These are phyloP conservation scores for Morone saxatilis DNA, from an alignment of 2,113 vertebrate species.

Conservation along the genomic window DNA sequence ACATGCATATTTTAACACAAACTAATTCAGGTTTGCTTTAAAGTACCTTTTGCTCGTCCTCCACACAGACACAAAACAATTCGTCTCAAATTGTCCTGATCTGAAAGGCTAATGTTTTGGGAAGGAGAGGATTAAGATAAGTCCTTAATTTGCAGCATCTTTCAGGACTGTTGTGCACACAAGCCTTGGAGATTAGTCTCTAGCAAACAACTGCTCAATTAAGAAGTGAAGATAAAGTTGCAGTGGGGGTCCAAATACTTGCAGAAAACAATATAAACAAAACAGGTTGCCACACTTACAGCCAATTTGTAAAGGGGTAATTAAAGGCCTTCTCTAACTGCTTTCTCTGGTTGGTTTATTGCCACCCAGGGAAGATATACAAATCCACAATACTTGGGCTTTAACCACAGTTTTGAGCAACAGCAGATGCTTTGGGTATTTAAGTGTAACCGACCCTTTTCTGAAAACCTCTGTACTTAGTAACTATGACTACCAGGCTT, in stretches of 20 bases:
- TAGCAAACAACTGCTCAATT: constrained; percentile 74
- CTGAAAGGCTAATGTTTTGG: constrained; percentile 68
- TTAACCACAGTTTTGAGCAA: constrained; percentile 36
- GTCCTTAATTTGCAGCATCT: constrained; percentile 74
- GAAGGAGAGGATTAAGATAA: constrained; percentile 79
- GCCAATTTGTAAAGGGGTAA: constrained; percentile 55
- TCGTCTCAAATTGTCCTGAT: constrained; percentile 59
- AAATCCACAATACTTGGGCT: constrained; percentile 23
- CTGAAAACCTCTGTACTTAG: constrained; percentile 44
- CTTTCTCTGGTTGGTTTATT: constrained; percentile 46
- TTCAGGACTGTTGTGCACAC: constrained; percentile 75
- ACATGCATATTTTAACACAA: constrained; percentile 36
- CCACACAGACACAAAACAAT: constrained; percentile 37
- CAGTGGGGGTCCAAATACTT: constrained; percentile 45
- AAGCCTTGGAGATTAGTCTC: constrained; percentile 70
- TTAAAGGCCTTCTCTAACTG: constrained; percentile 37
- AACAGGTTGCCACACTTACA: constrained; percentile 56
- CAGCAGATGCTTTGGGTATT: constrained; percentile 55
- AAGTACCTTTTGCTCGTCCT: constrained; percentile 28
- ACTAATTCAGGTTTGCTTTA: constrained; percentile 44
- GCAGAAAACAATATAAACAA: constrained; percentile 58
- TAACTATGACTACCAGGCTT: constrained; percentile 63
- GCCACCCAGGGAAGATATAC: constrained; percentile 18
- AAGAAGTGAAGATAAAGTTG: constrained; percentile 70
- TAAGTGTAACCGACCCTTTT: constrained; percentile 39